Evolutionary conservation across 2,888 invertebrate genomes (phyloP), one percentile per base, ranked within the genome.

Genomic region (Drosophila borborema): DNA sequence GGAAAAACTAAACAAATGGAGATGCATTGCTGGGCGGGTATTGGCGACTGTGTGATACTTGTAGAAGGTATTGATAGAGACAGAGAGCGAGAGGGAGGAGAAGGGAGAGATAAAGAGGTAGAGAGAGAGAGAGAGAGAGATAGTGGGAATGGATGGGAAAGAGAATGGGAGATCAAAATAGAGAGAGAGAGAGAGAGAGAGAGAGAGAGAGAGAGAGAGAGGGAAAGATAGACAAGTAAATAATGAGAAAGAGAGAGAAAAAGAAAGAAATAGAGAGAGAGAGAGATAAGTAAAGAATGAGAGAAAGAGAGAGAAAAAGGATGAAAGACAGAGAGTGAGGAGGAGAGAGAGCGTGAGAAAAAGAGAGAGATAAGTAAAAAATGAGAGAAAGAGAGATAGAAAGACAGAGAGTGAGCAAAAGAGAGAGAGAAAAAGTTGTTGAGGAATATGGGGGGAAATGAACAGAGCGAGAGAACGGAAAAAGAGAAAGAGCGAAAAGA

Each of bases 1-100:
- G 36, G 14, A 54, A 34, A 56, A 56, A 43, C 3, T 43, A 41
- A 58, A 58, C 34, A 36, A 18, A 16, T 31, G 49, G 18, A 41
- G 9, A 18, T 58, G 58, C 45, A 45, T 1, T 10, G 48, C 23
- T 0, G 10, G 23, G 7, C 23, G 46, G 59, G 41, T 31, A 10
- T 10, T n/a, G 9, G 10, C 14, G 55, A 41, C 28, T 18, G n/a
- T 16, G 28, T 3, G 28, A 41, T 55, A 7, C 55, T 5, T 28
- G 38, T 8, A 3, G 28, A 3, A 18, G 18, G 31, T 5, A 18
- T 28, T 28, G 28, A 4, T 9, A 16, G 12, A 31, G 10, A 6
- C 31, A 31, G 49, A 2, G 23, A 46, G 20, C 1, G 46, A 16
- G 23, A 23, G 23, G 28, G 28, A 28, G 28, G 28, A 28, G 28